Base-by-base conservation (phyloP, 2,113 vertebrate species). In the Centrocercus urophasianus region DNA sequence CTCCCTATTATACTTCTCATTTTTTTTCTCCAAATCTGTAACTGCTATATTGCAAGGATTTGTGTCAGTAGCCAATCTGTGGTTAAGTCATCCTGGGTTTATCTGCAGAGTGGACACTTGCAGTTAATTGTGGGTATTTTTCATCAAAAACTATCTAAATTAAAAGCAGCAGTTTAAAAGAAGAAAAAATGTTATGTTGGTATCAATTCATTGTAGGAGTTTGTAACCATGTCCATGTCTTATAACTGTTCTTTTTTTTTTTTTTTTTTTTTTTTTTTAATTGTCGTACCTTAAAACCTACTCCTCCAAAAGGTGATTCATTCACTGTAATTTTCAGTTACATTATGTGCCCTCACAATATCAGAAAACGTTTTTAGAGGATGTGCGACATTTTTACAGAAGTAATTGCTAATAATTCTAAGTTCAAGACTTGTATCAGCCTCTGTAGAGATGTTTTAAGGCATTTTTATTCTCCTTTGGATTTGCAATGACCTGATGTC, bases 11-110 rank as follows among this genome's bases (percentile, higher is more conserved):
- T 40, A 90, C 82, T 92, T 90, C 27, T 56, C 13, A 5, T 94
- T 87, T 47, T 85, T 93, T 86, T 85, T 93, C 84, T 52, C 70
- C 54, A 78, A 74, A 81, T 67, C 24, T 32, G n/a, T 80, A 75
- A 70, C n/a, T 73, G 32, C 28, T 56, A n/a, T 63, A 16, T 43
- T 80, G 52, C 22, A n/a, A 52, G 21, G 47, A 82, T 84, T 90
- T 94, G 34, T 81, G 38, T 79, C 24, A 34, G 40, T 25, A 79
- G 40, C 43, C 66, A 52, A 28, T 69, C 73, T 72, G 3, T 54
- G 13, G 8, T 79, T 79, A 73, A 45, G 93, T 89, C 73, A 84
- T n/a, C 59, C 28, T 89, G 80, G 40, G 0, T 15, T 81, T 47
- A 64, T 59, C 57, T 82, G 48, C 45, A 52, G 42, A 7, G 6